Percentiles rank a stretch among this genome's conserved stretches.
Conservation (phyloP, 2,797 vertebrate genomes). For the Pogonophryne albipinna region DNA sequence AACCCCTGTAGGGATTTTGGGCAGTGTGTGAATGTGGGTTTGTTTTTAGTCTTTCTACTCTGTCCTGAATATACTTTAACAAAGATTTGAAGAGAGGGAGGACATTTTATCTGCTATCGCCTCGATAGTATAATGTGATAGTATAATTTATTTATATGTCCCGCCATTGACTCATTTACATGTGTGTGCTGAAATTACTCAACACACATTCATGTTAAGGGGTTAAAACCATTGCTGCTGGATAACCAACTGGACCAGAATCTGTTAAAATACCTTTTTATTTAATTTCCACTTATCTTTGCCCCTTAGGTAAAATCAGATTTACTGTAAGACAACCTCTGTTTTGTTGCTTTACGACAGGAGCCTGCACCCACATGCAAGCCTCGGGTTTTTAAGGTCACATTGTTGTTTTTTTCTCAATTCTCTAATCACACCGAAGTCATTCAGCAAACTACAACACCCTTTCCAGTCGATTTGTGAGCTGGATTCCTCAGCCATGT, state of each 20-base stretch:
- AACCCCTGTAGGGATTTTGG: slow-evolving; percentile 16
- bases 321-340: neutral
- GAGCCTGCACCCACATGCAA: neutral
- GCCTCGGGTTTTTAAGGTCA: neutral
- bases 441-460: neutral
- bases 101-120: too few relatives aligned
- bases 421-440: slow-evolving; percentile 1
- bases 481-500: slow-evolving; percentile 67
- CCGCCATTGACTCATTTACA: neutral
- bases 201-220: neutral
- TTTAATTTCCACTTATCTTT: slow-evolving; percentile 9
- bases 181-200: neutral
- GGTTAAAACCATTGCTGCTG: neutral
- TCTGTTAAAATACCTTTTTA: slow-evolving; percentile 6
- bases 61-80: too few relatives aligned
- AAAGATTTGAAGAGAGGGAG: too few relatives aligned
- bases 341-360: neutral
- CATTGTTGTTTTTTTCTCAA: neutral
- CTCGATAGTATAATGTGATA: too few relatives aligned
- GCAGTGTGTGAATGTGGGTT: neutral
- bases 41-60: neutral
- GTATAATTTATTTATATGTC: neutral
- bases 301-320: slow-evolving; percentile 1
- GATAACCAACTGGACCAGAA: neutral
- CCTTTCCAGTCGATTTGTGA: neutral